Base-by-base conservation (phyloP, 1,140 invertebrate species). In the Ceratosolen solmsi region DNA sequence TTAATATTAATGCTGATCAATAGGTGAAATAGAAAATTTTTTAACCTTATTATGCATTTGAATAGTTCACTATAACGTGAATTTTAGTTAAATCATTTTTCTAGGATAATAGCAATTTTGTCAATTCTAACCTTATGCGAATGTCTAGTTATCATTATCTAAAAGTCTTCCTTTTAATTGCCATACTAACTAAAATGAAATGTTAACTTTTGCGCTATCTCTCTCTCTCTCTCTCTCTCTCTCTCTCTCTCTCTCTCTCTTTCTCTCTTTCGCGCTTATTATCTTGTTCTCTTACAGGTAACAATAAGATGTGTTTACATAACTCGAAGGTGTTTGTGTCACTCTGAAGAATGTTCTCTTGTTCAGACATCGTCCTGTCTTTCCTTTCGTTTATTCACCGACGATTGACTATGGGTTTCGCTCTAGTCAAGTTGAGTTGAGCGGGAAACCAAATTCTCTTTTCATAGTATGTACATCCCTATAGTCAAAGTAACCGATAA, bases 321-420 rank as follows among this genome's bases (percentile, higher is more conserved):
- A 84, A 86, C 83, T 51, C 78, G 80, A 84, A 81, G 81, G 80
- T 83, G 84, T 84, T 87, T 86, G 83, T 84, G 84, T 85, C 85
- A 87, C 82, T 77, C 70, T 71, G 76, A 83, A 75, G 63, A 83
- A 84, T 84, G 83, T 83, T 84, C 80, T 65, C 72, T 72, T 68
- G 82, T 85, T 83, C 77, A 46, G 70, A 75, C 81, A 73, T 84
- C 77, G 76, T 79, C 77, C 65, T 49, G 65, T 56, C 65, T 71
- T 73, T 56, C 70, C 70, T 60, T 80, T 60, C 78, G 38, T 80
- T 80, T 63, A 25, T 60, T 80, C 54, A 58, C 54, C 54, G 7
- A 25, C 54, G 7, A 25, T 38, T 25, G 38, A 80, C 70, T 73
- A 80, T 73, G 38, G 68, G 38, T n/a, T 27, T 46, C 54, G 60